phyloP scores from a whole-genome alignment of 2,797 vertebrate species.

The Xyrichtys novacula region DNA sequence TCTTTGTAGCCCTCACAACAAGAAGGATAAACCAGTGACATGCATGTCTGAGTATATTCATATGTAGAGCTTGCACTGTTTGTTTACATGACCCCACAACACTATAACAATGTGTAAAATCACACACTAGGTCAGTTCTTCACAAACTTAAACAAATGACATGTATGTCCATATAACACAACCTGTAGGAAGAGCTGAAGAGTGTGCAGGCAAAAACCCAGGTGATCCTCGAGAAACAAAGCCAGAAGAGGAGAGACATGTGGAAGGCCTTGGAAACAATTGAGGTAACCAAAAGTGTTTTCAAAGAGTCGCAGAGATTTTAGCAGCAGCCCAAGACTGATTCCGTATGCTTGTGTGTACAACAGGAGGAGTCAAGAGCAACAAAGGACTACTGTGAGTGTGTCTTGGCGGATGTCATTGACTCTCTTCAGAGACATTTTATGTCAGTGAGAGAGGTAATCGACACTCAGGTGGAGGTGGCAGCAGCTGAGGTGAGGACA shows the following conservation, averaged over 20 bases:
- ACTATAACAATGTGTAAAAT: too few relatives aligned
- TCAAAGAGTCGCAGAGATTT: too few relatives aligned
- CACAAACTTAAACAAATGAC: not conserved
- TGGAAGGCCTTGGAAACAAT: slow-evolving; percentile 16
- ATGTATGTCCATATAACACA: not conserved
- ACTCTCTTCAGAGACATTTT: slow-evolving; percentile 60
- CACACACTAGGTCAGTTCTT: too few relatives aligned
- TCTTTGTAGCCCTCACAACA: too few relatives aligned
- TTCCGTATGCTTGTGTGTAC: not conserved
- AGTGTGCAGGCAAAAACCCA: slow-evolving; percentile 21
- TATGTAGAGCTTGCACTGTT: too few relatives aligned
- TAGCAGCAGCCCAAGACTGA: too few relatives aligned
- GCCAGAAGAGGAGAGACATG: slow-evolving; percentile 13
- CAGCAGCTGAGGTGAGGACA: slow-evolving; percentile 14
- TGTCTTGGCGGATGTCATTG: slow-evolving; percentile 36
- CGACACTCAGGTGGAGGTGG: slow-evolving; percentile 21
- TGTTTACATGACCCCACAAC: too few relatives aligned
- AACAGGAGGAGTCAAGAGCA: slow-evolving; percentile 53
- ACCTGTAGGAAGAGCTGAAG: slow-evolving; percentile 50
- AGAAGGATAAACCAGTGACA: too few relatives aligned
- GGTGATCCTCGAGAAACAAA: slow-evolving; percentile 32
- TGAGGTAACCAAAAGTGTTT: slow-evolving; percentile 41
- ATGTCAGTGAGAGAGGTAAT: slow-evolving; percentile 51
- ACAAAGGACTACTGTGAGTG: slow-evolving; percentile 60
- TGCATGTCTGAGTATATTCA: too few relatives aligned